phyloP scores from a whole-genome alignment of 2,113 vertebrate genomes.

The Ptyas mucosa region DNA sequence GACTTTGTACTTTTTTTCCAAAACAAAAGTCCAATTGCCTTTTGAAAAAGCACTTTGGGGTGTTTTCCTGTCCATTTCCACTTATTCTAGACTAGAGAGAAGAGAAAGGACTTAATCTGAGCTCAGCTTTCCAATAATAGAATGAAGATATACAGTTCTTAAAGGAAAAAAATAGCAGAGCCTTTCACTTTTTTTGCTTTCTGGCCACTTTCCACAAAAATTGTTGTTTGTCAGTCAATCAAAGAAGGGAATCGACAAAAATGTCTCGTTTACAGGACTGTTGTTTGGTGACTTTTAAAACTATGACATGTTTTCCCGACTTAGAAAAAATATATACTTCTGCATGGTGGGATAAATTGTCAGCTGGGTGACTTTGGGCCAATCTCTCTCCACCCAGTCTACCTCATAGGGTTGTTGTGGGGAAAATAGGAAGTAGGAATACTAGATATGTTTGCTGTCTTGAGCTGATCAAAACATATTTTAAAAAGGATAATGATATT shows the following conservation, averaged over 20 bases:
- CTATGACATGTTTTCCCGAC: neutral
- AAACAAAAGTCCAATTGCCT: too few relatives aligned
- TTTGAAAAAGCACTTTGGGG: neutral
- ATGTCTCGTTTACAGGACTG: neutral
- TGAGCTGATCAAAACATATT: neutral
- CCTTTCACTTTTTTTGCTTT: neutral
- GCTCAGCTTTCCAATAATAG: neutral
- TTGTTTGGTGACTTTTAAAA: neutral
- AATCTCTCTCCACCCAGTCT: neutral
- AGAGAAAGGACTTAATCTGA: neutral
- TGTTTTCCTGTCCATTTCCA: neutral
- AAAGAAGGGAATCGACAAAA: neutral
- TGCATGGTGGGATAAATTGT: neutral
- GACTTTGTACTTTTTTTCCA: too few relatives aligned
- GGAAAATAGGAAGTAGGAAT: neutral
- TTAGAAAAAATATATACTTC: neutral
- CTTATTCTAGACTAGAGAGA: neutral
- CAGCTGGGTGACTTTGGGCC: neutral
- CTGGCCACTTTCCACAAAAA: neutral
- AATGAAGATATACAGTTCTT: neutral
- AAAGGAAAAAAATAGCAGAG: neutral
- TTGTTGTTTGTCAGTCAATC: neutral
- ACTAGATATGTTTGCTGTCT: neutral
- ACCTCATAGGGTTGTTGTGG: neutral
- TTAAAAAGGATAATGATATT: neutral